A percentile compares a stretch with the other conserved stretches of the same genome.
Evolutionary conservation across 2,113 vertebrate species (phyloP).

Genomic region (cat (Felis catus)): DNA sequence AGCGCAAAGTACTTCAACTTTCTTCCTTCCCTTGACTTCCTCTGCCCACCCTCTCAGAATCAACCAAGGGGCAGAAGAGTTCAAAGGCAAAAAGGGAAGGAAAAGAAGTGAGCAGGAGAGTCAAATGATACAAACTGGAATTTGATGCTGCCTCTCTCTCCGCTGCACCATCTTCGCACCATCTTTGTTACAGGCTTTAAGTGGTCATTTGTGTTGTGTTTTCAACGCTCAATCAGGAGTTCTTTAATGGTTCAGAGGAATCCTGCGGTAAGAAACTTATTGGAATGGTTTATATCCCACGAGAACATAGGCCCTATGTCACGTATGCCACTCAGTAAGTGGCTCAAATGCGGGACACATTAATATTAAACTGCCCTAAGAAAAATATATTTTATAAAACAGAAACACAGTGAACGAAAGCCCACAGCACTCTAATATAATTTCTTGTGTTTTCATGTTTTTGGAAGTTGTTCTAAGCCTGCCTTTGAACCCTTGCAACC

Average conservation of each 20-base stretch:
- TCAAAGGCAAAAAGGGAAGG: conserved; percentile 21
- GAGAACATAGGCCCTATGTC: not conserved
- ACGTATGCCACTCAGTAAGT: not conserved
- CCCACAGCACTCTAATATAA: not conserved
- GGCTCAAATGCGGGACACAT: not conserved
- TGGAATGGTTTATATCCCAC: not conserved
- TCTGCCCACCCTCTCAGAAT: conserved; percentile 34
- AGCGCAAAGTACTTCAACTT: conserved; percentile 35
- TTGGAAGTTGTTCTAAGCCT: conserved; percentile 46
- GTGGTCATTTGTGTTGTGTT: conserved; percentile 6
- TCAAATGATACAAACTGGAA: not conserved
- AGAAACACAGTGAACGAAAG: conserved; percentile 35
- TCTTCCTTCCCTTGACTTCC: conserved; percentile 39
- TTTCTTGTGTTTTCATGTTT: conserved; percentile 38
- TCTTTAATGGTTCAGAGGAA: conserved; percentile 31
- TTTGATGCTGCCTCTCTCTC: not conserved
- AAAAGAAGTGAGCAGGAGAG: conserved; percentile 14
- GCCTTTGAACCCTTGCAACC: conserved; percentile 26
- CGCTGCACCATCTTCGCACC: conserved; percentile 46
- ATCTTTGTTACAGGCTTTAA: conserved; percentile 42
- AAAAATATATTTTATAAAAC: conserved; percentile 45
- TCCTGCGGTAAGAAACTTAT: not conserved
- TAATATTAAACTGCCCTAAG: conserved; percentile 16
- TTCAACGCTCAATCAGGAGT: conserved; percentile 57
- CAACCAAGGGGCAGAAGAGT: conserved; percentile 21